Evolutionary conservation across 2,113 vertebrate genomes (phyloP), one percentile per base, ranked within the genome.

Genomic region (Promerops cafer): DNA sequence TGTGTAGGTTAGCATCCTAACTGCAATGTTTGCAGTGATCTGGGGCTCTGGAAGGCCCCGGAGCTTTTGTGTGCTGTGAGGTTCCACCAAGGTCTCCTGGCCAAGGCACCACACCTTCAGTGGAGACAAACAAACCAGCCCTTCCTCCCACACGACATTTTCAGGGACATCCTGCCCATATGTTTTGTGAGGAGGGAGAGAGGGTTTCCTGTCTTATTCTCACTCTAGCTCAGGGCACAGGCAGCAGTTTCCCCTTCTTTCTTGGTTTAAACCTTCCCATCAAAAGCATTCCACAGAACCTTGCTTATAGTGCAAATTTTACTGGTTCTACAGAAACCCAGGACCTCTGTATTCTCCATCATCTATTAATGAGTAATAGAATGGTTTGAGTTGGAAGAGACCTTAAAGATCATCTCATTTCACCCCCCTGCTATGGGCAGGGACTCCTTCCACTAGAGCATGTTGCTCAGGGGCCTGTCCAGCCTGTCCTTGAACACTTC

Each of bases 61-160:
- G 19, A 23, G 24, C 1, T 49, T 81, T 44, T 21, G 33, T 3
- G 2, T 6, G 20, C 33, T 24, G 5, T 33, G 26, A 69, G 31
- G n/a, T 22, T 45, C n/a, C 21, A 0, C 3, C 1, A 1, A 89
- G 65, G 33, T 40, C 70, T 83, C 0, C 0, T 31, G 66, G 61
- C 49, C 44, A 44, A n/a, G 3, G 6, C 12, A 44, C 11, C 15
- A 19, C 53, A 42, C 3, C 9, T 76, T 33, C n/a, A 57, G 68
- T 2, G 1, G n/a, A 45, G n/a, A 83, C 57, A 76, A 89, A n/a
- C 0, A 1, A 49, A 45, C 24, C 0, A 0, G 39, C 24, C 44
- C 12, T 88, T 69, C 70, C 28, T 88, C 57, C 16, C 40, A 52
- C 8, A 3, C 0, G 0, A 12, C 10, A 18, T 63, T 75, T 89